phyloP scores from a whole-genome alignment of 2,113 vertebrate species.

The Pao palembangensis region DNA sequence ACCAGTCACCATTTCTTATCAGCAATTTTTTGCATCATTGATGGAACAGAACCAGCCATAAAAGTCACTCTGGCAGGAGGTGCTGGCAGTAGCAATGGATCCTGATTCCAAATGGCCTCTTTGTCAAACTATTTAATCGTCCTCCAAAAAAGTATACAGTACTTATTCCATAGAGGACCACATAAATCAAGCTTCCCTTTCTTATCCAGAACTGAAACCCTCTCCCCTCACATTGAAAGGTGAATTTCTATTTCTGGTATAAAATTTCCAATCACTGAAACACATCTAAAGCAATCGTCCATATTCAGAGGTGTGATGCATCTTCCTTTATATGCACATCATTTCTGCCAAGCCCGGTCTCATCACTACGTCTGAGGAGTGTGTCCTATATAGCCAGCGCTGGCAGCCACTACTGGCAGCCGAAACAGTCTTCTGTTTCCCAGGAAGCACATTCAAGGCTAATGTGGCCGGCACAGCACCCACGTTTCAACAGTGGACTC shows the following conservation, averaged over 20 bases:
- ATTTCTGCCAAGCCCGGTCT: conserved; percentile 28
- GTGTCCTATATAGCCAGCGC: conserved; percentile 25
- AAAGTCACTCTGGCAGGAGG: conserved; percentile 45
- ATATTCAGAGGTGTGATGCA: not conserved
- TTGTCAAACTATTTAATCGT: conserved; percentile 34
- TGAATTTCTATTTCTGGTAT: not conserved
- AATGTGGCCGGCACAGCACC: conserved; percentile 30
- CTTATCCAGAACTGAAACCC: conserved; percentile 6
- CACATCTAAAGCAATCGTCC: not conserved
- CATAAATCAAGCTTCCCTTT: conserved; percentile 36
- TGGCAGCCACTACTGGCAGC: conserved; percentile 42
- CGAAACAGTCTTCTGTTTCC: conserved; percentile 37
- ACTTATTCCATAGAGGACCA: conserved; percentile 31
- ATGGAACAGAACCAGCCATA: conserved; percentile 38
- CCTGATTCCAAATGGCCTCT: conserved; percentile 22
- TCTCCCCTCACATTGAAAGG: no score
- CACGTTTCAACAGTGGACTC: conserved; percentile 31
- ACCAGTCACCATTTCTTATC: conserved; percentile 46
- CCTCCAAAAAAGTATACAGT: conserved; percentile 14
- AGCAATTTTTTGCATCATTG: conserved; percentile 48
- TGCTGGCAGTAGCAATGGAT: conserved; percentile 32
- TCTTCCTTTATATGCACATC: conserved; percentile 10
- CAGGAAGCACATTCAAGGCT: conserved; percentile 39
- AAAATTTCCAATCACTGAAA: conserved; percentile 3
- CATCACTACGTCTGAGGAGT: conserved; percentile 15